Evolutionary conservation across 30 jellyfish, hydroid and myxozoan species (phyloP), one percentile per base, ranked within the genome.

Genomic region (Cassiopea xamachana): DNA sequence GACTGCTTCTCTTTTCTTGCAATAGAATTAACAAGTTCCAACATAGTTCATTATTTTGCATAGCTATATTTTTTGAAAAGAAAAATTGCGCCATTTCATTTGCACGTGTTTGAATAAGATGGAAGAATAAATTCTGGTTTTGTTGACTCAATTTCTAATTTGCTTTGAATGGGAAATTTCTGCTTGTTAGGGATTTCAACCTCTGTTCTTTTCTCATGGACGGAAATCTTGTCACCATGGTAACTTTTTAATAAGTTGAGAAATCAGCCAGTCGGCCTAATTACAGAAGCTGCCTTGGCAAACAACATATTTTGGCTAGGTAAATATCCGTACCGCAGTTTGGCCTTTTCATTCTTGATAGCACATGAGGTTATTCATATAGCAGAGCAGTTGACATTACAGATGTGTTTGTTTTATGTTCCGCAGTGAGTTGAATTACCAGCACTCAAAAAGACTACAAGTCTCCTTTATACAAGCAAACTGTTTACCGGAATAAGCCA

Each of bases 261-360:
- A 88, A 88, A 88, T 88, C 95, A 73, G 69, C 81, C 88, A 78
- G 90, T 79, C 95, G 95, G 95, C 82, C 90, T 77, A 82, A 88
- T 88, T 88, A 78, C 90, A 78, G 82, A 78, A 77, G 90, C 80
- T 77, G 87, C 77, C 83, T 88, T 73, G n/a, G 95, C 95, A 88
- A 88, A 88, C 95, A 88, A 88, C 87, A 79, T 78, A 88, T 79
- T 88, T 88, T 84, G 80, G 90, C 90, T 78, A 88, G 79, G 83
- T 83, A 88, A 88, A 88, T 77, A 88, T 70, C 78, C 87, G 81
- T 83, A 72, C 95, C 90, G 90, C 90, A 88, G 86, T 79, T 88
- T 88, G 90, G 95, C 95, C 95, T 88, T 78, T 79, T 81, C 95
- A 88, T 88, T 88, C 90, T 88, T 79, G 17, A 47, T 79, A 69